phyloP scores from a whole-genome alignment of 2,113 vertebrate species.

The Carassius auratus region DNA sequence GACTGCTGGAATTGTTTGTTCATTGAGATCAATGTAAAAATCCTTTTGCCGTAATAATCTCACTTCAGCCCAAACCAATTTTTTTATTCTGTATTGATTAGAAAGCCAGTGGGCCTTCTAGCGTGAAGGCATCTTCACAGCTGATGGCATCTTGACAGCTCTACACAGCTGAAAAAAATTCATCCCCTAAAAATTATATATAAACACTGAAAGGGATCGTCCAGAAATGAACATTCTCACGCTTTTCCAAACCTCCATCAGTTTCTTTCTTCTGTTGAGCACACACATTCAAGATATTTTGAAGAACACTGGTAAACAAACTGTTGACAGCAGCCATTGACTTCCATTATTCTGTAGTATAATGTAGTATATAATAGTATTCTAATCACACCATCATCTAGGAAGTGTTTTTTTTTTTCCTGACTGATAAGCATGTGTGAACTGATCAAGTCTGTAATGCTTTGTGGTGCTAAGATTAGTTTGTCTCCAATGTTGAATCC shows the following conservation, averaged over 20 bases:
- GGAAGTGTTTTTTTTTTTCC: not conserved
- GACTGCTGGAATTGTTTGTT: constrained; percentile 16
- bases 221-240: too few species aligned
- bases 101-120: constrained; percentile 6
- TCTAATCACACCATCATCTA: not conserved
- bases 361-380: too few species aligned
- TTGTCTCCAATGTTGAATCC: not conserved
- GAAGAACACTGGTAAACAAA: too few species aligned
- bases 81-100: not conserved
- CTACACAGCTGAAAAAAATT: not conserved
- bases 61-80: not conserved
- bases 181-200: too few species aligned
- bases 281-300: too few species aligned
- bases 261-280: too few species aligned
- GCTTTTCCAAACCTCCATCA: too few species aligned
- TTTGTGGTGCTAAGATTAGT: not conserved
- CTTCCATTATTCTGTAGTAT: too few species aligned
- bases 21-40: constrained; percentile 9
- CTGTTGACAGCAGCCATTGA: too few species aligned
- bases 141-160: not conserved
- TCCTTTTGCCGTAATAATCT: not conserved
- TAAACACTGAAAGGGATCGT: too few species aligned
- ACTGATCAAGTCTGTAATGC: too few species aligned
- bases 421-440: not conserved
- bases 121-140: not conserved